These are phyloP conservation scores for Stegodyphus mimosarum DNA, from an alignment of 1,140 invertebrate genomes.

Conservation along the genomic window DNA sequence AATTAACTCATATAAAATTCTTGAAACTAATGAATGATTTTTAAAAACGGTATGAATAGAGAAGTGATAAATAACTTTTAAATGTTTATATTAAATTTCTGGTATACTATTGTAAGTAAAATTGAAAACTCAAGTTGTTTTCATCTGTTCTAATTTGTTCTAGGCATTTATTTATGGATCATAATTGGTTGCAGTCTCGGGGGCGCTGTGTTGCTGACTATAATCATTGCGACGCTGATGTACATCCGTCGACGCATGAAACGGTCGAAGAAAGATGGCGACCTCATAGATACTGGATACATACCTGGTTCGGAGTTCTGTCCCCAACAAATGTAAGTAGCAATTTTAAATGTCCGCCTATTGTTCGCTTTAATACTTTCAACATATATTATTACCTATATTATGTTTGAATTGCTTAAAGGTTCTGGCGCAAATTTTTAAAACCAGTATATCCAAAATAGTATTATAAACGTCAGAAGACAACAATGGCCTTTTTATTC, in stretches of 20 bases:
- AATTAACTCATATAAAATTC: too few relatives aligned
- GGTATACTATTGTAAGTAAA: neutral
- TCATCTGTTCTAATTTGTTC: neutral
- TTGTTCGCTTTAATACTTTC: too few relatives aligned
- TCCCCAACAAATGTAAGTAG: constrained; percentile 43
- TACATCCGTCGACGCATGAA: constrained; percentile 10
- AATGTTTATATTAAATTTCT: neutral
- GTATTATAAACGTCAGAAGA: too few relatives aligned
- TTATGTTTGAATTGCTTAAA: too few relatives aligned
- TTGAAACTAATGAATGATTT: too few relatives aligned
- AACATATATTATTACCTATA: too few relatives aligned
- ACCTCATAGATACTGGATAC: constrained; percentile 23
- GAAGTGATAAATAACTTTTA: neutral
- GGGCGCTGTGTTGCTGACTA: constrained; percentile 19
- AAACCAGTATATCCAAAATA: too few relatives aligned
- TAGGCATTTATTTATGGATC: constrained; percentile 46
- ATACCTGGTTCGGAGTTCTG: constrained; percentile 43
- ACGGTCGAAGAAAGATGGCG: neutral
- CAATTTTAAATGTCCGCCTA: too few relatives aligned
- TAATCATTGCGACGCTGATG: constrained; percentile 24
- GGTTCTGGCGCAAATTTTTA: too few relatives aligned
- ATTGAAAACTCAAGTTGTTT: neutral
- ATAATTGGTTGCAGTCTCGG: constrained; percentile 44
- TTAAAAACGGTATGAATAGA: too few relatives aligned
- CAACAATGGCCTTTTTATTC: too few relatives aligned